Evolutionary conservation across 2,797 vertebrate genomes (phyloP).

Genomic region (Macrochelys suwanniensis): DNA sequence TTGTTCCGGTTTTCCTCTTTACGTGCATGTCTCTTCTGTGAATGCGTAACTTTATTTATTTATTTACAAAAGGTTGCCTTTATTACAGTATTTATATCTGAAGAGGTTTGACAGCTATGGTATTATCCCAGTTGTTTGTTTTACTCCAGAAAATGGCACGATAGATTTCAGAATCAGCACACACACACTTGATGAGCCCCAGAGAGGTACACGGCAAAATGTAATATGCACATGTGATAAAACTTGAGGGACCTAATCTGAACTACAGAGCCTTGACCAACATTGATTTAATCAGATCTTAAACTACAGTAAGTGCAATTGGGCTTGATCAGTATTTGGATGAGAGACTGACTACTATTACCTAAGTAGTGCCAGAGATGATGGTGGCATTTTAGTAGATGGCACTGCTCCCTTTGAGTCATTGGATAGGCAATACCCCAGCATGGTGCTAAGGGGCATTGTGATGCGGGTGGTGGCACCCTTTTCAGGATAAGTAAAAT

Average conservation of each 20-base stretch:
- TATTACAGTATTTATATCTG: neutral
- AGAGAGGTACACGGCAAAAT: neutral
- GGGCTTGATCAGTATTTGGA: neutral
- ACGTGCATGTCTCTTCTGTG: neutral
- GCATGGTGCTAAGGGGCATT: neutral
- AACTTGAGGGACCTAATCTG: neutral
- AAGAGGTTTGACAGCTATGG: neutral
- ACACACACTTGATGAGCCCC: neutral
- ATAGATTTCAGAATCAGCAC: conserved; percentile 15
- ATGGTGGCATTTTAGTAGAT: neutral
- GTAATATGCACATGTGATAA: neutral
- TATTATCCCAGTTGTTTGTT: conserved; percentile 12
- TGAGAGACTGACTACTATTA: neutral
- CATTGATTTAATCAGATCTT: neutral
- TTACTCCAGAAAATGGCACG: conserved; percentile 26
- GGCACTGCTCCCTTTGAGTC: neutral
- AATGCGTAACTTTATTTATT: neutral
- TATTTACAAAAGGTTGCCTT: neutral
- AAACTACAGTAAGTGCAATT: neutral
- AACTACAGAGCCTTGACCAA: neutral
- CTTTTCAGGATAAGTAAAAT: neutral
- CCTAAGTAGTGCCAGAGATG: neutral
- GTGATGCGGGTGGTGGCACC: neutral
- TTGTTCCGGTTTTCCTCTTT: neutral
- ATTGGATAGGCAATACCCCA: neutral